Percentiles rank a stretch among this genome's conserved stretches.
Conservation (phyloP, 92 coral and sea anemone species). For the Epizoanthus fatuus region DNA sequence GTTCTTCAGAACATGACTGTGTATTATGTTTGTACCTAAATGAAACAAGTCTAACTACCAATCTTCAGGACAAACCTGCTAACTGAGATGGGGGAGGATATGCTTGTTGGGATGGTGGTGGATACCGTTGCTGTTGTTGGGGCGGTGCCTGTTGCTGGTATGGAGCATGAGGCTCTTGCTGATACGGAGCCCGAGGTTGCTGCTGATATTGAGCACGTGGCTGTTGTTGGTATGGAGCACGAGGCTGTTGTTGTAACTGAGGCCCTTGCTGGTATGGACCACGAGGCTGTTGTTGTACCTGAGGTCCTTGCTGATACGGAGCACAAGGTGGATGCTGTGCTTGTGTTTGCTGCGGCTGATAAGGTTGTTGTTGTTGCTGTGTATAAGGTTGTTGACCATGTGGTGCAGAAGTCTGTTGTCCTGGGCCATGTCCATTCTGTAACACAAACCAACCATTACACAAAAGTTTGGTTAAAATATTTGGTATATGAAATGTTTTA, state of each 20-base stretch:
- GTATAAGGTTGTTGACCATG: slow-evolving; percentile 27
- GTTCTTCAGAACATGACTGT: no score
- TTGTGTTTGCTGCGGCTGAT: not conserved
- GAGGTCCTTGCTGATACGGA: slow-evolving; percentile 51
- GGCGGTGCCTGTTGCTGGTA: slow-evolving; percentile 38
- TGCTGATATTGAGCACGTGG: slow-evolving; percentile 18
- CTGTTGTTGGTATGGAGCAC: slow-evolving; percentile 16
- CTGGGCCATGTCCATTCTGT: slow-evolving; percentile 23
- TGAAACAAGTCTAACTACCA: not conserved
- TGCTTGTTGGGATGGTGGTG: slow-evolving; percentile 40
- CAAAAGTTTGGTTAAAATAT: no score
- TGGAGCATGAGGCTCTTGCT: slow-evolving; percentile 11
- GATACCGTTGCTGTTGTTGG: slow-evolving; percentile 41
- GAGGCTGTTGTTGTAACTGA: slow-evolving; percentile 32
- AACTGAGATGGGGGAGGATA: slow-evolving; percentile 48
- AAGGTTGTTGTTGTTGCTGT: slow-evolving; percentile 40
- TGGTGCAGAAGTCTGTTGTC: slow-evolving; percentile 2
- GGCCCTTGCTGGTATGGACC: slow-evolving; percentile 18
- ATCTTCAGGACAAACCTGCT: not conserved
- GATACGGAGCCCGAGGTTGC: slow-evolving; percentile 28
- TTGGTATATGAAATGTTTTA: no score
- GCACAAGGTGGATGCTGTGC: slow-evolving; percentile 10
- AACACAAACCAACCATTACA: slow-evolving; percentile 2
- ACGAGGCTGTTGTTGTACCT: slow-evolving; percentile 13
- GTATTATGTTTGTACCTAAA: no score